Evolutionary conservation across 2,888 invertebrate genomes (phyloP).

Genomic region (Cephonodes hylas): DNA sequence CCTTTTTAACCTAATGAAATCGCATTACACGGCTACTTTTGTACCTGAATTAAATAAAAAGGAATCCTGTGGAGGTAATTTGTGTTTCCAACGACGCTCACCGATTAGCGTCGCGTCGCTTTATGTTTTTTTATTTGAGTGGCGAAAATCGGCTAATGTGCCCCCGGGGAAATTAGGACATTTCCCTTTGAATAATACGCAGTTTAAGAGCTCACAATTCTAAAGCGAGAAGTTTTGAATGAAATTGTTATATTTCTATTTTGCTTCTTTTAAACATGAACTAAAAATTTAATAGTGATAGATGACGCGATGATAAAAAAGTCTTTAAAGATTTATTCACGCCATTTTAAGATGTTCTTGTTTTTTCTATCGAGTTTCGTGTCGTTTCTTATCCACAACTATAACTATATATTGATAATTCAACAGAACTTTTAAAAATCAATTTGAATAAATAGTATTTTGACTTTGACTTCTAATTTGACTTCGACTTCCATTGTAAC

Average conservation of each 20-base stretch:
- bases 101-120: neutral
- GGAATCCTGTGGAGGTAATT: neutral
- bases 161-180: slow-evolving; percentile 5
- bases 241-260: neutral
- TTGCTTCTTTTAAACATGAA: neutral
- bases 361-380: no score
- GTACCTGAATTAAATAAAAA: neutral
- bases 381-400: no score
- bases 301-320: no score
- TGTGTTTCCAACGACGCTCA: neutral
- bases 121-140: slow-evolving; percentile 1
- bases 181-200: neutral
- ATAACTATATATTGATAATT: no score
- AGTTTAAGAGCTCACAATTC: neutral
- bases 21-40: neutral
- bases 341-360: no score
- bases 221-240: neutral
- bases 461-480: no score
- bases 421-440: no score
- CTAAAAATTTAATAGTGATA: neutral
- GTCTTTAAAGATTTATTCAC: no score
- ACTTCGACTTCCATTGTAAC: no score
- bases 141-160: neutral
- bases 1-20: neutral
- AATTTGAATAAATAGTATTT: no score